A percentile compares a stretch with the other conserved stretches of the same genome.
Conservation (phyloP, 2,113 vertebrate genomes). For the Lynx canadensis region DNA sequence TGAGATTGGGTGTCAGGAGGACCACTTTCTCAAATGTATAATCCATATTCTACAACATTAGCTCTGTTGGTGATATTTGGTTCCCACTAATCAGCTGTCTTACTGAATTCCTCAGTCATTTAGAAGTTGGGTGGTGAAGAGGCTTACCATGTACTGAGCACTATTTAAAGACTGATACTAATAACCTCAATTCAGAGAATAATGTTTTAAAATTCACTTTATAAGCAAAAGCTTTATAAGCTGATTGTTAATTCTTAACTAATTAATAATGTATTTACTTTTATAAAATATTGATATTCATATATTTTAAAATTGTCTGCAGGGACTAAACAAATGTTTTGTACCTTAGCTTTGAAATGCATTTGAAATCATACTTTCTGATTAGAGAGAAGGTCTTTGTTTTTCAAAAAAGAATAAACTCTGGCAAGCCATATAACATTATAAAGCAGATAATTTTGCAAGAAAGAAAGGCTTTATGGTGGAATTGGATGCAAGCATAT, state of each 20-base stretch:
- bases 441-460: not conserved
- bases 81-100: not conserved
- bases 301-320: not conserved
- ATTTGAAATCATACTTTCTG: not conserved
- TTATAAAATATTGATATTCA: not conserved
- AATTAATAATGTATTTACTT: not conserved
- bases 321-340: not conserved
- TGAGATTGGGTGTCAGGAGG: not conserved
- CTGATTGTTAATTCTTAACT: not conserved
- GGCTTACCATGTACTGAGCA: fast-evolving
- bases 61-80: not conserved
- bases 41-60: not conserved
- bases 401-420: not conserved
- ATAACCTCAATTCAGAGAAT: not conserved
- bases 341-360: not conserved
- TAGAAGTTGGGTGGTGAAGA: not conserved
- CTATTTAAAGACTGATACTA: not conserved
- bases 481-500: not conserved
- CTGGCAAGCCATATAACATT: not conserved
- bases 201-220: not conserved
- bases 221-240: not conserved
- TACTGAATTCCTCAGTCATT: not conserved
- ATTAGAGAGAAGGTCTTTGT: not conserved
- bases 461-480: not conserved
- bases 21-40: not conserved